phyloP scores from a whole-genome alignment of 1,140 invertebrate genomes.

The Rhopalosiphum padi region DNA sequence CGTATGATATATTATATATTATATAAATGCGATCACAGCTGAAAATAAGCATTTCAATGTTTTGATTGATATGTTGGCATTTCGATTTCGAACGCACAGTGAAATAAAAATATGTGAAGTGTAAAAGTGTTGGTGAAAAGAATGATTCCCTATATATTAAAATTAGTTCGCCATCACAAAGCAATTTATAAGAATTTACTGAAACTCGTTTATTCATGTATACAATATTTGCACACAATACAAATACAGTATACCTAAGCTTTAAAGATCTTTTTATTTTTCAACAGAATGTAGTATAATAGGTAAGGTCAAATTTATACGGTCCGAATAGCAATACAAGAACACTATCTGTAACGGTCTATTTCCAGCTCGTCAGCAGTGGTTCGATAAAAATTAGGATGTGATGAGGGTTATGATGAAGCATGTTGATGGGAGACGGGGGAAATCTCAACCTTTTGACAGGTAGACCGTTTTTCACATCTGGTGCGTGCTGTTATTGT shows the following conservation, averaged over 20 bases:
- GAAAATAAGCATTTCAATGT: neutral
- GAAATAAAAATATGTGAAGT: neutral
- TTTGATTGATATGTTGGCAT: neutral
- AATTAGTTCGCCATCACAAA: neutral
- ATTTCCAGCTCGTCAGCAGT: neutral
- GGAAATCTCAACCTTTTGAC: conserved; percentile 38
- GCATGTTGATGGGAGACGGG: neutral
- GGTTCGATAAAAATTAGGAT: neutral
- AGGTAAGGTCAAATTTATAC: conserved; percentile 26
- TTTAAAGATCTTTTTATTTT: neutral
- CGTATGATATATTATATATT: neutral
- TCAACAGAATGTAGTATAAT: too few species aligned
- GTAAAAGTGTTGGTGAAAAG: neutral
- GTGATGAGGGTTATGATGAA: neutral
- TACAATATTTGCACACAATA: neutral
- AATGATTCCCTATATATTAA: neutral
- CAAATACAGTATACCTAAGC: neutral
- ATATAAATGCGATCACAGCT: neutral
- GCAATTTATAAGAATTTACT: neutral
- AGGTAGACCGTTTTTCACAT: conserved; percentile 39
- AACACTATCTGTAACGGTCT: neutral
- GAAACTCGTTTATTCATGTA: neutral
- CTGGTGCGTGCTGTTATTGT: neutral
- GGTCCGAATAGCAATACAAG: conserved; percentile 26
- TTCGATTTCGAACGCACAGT: neutral